Base-by-base conservation (phyloP, 2,797 vertebrate genomes). In the Urocyon cinereoargenteus region DNA sequence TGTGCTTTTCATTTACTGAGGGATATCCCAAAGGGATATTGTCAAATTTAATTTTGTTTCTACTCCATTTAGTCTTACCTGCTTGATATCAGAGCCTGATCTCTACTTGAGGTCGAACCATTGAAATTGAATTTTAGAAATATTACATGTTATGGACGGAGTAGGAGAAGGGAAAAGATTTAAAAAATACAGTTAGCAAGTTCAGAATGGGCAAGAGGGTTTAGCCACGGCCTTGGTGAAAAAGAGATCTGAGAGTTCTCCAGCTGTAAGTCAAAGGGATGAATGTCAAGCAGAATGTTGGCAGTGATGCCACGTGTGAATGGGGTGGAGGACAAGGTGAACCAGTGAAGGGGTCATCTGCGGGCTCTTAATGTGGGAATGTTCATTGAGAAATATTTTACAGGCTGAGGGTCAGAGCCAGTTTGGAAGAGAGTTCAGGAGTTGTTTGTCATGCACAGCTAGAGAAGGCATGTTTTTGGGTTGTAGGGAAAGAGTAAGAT, bases 91-190 rank as follows among this genome's bases (percentile, higher is more conserved):
- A 55, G 49, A 86, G 75, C 18, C 22, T 70, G 22, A 49, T 92
- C 31, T 68, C 66, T 66, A 6, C 51, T 0, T 53, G 40, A 93
- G 31, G 31, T 83, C 73, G 68, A 68, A 31, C 26, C 85, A 57
- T 3, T 82, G 59, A 92, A 75, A 57, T 53, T n/a, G n/a, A 81
- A 91, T 68, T 75, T 96, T 22, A 93, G 86, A 79, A 78, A 62
- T 34, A 24, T 4, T 75, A 40, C 49, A 10, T 55, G 18, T 15
- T 75, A 2, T 62, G 57, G 51, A 6, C 85, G 3, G 55, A 55
- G 61, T 70, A 77, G 22, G 34, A 81, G 22, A 64, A 66, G 31
- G 36, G 59, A 21, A 51, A n/a, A 36, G 26, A 16, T 88, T 53
- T 64, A 19, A 15, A 64, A 86, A 84, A 68, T 45, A 26, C 1